Evolutionary conservation across 2,888 invertebrate genomes (phyloP).

Genomic region (Pristionchus japonicus): DNA sequence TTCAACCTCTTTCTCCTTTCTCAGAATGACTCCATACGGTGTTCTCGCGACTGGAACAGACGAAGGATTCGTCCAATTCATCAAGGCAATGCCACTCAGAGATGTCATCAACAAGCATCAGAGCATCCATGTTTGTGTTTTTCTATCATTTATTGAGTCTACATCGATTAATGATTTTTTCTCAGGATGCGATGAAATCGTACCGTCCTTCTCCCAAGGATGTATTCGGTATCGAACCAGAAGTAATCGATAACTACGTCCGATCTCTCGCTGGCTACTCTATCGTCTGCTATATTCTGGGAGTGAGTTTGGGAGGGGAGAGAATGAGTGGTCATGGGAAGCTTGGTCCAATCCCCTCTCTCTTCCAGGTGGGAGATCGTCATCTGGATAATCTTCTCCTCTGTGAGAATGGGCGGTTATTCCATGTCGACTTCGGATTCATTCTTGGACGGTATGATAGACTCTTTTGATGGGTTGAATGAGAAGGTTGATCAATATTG

Average conservation of each 20-base stretch:
- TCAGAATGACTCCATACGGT: conserved; percentile 52
- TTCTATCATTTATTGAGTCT: background rate
- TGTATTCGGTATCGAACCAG: conserved; percentile 90
- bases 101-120: conserved; percentile 55
- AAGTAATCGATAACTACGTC: conserved; percentile 97
- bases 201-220: conserved; percentile 89
- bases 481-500: background rate
- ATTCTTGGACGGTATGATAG: conserved; percentile 81
- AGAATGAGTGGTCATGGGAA: background rate
- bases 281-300: conserved; percentile 91
- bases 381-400: conserved; percentile 96
- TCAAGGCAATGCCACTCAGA: conserved; percentile 82
- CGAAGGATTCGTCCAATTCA: conserved; percentile 95
- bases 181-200: conserved; percentile 90
- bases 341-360: background rate
- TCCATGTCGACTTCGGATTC: conserved; percentile 98
- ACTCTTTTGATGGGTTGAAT: background rate
- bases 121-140: conserved; percentile 46
- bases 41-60: conserved; percentile 95
- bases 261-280: conserved; percentile 63
- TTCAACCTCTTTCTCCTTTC: no score
- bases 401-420: conserved; percentile 88
- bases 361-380: conserved; percentile 61
- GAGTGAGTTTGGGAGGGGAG: conserved; percentile 82
- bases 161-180: background rate